A percentile compares a stretch with the other conserved stretches of the same genome.
phyloP scores from a whole-genome alignment of 2,797 vertebrate genomes.

The Loris lydekkerianus region DNA sequence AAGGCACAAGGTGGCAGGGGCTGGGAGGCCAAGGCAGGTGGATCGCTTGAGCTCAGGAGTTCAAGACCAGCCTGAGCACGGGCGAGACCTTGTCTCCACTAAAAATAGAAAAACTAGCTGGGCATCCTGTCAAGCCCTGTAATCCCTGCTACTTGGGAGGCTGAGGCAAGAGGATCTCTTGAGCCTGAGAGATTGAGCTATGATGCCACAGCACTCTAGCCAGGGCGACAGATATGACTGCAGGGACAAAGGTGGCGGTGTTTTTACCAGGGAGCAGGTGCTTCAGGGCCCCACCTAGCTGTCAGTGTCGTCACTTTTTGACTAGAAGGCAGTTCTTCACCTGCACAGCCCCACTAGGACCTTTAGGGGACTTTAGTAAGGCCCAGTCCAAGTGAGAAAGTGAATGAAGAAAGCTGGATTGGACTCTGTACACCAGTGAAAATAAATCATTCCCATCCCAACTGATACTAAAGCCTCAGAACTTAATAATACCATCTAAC shows the following conservation, averaged over 20 bases:
- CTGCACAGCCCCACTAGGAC: not conserved
- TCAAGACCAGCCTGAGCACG: no score
- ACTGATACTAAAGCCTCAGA: not conserved
- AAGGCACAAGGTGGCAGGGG: not conserved
- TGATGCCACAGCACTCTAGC: no score
- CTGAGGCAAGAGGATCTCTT: no score
- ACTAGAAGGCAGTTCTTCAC: not conserved
- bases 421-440: not conserved
- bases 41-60: no score
- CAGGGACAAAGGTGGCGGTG: not conserved
- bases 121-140: no score
- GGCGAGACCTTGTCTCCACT: no score
- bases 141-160: no score
- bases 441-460: not conserved
- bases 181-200: no score
- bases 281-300: not conserved
- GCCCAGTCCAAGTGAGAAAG: not conserved
- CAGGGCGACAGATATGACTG: not conserved
- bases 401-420: not conserved
- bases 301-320: not conserved
- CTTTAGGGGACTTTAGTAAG: not conserved
- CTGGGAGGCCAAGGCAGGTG: not conserved
- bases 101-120: no score
- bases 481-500: no score
- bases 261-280: not conserved